Evolutionary conservation across 2,113 vertebrate species (phyloP).

Genomic region (Stigmatopora argus): DNA sequence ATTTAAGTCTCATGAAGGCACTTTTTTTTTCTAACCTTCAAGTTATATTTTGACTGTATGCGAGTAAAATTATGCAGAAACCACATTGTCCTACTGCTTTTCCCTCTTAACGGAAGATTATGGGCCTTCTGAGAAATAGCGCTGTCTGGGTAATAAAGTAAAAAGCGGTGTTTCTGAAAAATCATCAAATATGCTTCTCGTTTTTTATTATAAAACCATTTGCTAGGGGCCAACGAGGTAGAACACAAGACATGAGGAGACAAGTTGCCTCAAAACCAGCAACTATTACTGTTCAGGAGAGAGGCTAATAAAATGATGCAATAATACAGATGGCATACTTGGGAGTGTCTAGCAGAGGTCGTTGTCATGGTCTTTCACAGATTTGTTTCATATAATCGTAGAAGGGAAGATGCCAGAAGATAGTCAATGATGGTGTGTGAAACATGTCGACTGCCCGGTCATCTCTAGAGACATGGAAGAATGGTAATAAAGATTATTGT

Average conservation of each 20-base stretch:
- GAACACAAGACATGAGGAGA: neutral
- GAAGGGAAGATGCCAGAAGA: neutral
- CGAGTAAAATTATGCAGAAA: constrained; percentile 1
- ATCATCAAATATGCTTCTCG: neutral
- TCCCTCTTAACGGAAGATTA: neutral
- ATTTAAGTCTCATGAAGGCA: neutral
- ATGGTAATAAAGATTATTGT: constrained; percentile 34
- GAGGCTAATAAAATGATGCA: neutral
- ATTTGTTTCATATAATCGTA: too few species aligned
- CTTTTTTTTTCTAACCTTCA: neutral
- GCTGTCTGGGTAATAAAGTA: neutral
- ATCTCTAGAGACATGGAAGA: constrained; percentile 15
- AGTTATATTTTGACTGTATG: neutral
- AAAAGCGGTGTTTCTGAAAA: neutral
- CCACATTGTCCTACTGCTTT: neutral
- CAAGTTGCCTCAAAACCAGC: neutral
- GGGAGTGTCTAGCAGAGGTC: too few species aligned
- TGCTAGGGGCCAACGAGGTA: neutral
- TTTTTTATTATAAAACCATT: neutral
- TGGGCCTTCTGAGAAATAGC: neutral
- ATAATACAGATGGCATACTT: neutral
- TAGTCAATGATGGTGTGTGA: constrained; percentile 36
- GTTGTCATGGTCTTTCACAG: too few species aligned
- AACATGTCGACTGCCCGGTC: constrained; percentile 9
- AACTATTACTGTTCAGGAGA: neutral